A percentile compares a stretch with the other conserved stretches of the same genome.
phyloP scores from a whole-genome alignment of 2,888 invertebrate genomes.

The Drosophila picticornis region DNA sequence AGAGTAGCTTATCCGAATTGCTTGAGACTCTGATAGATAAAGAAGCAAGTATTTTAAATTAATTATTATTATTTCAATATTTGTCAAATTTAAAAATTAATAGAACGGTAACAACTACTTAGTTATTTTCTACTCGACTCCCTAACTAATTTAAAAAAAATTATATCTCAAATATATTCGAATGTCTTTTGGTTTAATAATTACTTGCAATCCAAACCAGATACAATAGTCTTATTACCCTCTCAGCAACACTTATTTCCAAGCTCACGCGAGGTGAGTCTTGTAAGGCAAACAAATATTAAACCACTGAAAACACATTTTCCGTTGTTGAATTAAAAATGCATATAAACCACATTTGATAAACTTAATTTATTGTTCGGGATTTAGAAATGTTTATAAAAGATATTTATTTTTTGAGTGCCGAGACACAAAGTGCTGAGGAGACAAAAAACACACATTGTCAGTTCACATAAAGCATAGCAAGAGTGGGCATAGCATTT shows the following conservation, averaged over 20 bases:
- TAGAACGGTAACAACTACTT: not conserved
- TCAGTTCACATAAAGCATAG: slow-evolving; percentile 29
- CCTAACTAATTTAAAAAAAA: no score
- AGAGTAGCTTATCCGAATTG: slow-evolving; percentile 7
- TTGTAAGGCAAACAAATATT: slow-evolving; percentile 1
- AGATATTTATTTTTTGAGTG: slow-evolving; percentile 69
- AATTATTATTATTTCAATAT: slow-evolving; percentile 6
- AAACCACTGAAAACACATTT: slow-evolving; percentile 29
- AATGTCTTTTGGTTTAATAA: not conserved
- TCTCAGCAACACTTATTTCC: not conserved
- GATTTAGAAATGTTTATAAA: slow-evolving; percentile 62
- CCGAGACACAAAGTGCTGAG: slow-evolving; percentile 55
- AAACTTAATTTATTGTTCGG: slow-evolving; percentile 78
- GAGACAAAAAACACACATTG: slow-evolving; percentile 30
- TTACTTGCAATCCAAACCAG: not conserved
- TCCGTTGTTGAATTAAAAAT: slow-evolving; percentile 41
- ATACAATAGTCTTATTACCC: not conserved
- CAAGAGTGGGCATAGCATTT: slow-evolving; percentile 52
- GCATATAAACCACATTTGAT: slow-evolving; percentile 49
- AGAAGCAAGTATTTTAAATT: not conserved
- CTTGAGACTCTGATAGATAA: slow-evolving; percentile 6
- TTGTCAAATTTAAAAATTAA: not conserved
- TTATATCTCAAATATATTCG: no score
- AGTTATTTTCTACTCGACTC: no score
- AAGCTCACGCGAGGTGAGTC: slow-evolving; percentile 12